These are phyloP conservation scores for Rhineura floridana DNA, from an alignment of 2,113 vertebrate species.

Conservation along the genomic window DNA sequence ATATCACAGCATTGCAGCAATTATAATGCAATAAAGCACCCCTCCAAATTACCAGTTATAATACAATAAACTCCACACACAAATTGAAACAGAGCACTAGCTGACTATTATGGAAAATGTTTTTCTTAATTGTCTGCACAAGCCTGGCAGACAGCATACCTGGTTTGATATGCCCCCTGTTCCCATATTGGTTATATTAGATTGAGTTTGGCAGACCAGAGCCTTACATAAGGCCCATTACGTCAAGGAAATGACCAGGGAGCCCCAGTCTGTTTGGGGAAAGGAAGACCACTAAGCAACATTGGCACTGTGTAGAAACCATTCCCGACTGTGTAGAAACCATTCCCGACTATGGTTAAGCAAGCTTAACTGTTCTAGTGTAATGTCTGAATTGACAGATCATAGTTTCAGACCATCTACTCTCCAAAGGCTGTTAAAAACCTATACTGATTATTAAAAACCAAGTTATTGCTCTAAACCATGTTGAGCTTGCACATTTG, in stretches of 20 bases:
- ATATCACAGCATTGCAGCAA: too few species aligned
- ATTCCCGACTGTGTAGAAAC: too few species aligned
- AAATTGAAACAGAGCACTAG: too few species aligned
- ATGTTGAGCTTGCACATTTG: not conserved
- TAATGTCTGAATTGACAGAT: not conserved
- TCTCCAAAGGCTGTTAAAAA: not conserved
- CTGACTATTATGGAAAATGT: too few species aligned
- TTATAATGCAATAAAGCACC: too few species aligned
- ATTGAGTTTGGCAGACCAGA: not conserved
- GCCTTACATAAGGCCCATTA: not conserved
- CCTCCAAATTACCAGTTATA: too few species aligned
- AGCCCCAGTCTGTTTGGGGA: not conserved
- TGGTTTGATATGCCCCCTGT: not conserved
- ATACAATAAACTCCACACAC: too few species aligned
- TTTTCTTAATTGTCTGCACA: too few species aligned
- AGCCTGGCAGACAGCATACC: not conserved
- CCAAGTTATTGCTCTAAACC: not conserved
- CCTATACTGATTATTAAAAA: not conserved
- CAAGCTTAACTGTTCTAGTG: not conserved
- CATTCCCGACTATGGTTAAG: not conserved
- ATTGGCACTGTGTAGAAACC: not conserved
- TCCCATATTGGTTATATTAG: not conserved
- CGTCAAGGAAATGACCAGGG: not conserved
- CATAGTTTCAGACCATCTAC: not conserved
- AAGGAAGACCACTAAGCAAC: not conserved